Conservation (phyloP, 2,888 invertebrate genomes). For the Ephialtes manifestator region DNA sequence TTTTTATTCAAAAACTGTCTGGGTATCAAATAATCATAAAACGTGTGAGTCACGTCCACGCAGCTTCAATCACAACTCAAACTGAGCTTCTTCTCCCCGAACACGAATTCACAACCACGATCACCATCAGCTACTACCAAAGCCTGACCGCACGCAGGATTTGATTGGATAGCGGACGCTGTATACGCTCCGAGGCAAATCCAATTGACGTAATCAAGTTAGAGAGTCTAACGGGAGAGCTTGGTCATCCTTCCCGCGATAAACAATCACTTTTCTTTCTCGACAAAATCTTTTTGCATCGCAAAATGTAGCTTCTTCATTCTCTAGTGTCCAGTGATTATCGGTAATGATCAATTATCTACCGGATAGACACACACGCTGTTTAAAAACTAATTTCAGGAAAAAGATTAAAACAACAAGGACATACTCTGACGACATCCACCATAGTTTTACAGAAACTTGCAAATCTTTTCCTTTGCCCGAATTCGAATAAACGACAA, state of each 20-base stretch:
- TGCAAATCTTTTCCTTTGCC: not conserved
- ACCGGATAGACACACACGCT: not conserved
- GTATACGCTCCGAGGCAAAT: conserved; percentile 65
- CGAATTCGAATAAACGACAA: conserved; percentile 27
- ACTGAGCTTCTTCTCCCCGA: not conserved
- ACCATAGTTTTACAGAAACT: not conserved
- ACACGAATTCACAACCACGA: conserved; percentile 14
- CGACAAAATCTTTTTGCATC: not conserved
- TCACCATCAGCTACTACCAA: conserved; percentile 9
- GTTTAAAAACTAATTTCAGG: not conserved
- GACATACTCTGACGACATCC: not conserved
- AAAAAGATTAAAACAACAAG: not conserved
- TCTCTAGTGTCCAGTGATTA: not conserved
- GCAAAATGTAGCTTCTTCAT: not conserved
- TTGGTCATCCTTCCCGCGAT: conserved; percentile 14
- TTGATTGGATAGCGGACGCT: conserved; percentile 38
- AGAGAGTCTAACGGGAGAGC: conserved; percentile 59
- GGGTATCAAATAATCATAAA: not conserved
- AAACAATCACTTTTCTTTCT: conserved; percentile 29
- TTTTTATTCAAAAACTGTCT: conserved; percentile 4
- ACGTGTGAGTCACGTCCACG: not conserved
- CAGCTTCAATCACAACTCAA: not conserved
- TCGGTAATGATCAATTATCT: not conserved
- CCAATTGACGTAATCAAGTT: conserved; percentile 78
- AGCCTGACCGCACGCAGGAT: conserved; percentile 32